These are phyloP conservation scores for Proctacanthus coquilletti DNA, from an alignment of 1,140 invertebrate species.

Conservation along the genomic window DNA sequence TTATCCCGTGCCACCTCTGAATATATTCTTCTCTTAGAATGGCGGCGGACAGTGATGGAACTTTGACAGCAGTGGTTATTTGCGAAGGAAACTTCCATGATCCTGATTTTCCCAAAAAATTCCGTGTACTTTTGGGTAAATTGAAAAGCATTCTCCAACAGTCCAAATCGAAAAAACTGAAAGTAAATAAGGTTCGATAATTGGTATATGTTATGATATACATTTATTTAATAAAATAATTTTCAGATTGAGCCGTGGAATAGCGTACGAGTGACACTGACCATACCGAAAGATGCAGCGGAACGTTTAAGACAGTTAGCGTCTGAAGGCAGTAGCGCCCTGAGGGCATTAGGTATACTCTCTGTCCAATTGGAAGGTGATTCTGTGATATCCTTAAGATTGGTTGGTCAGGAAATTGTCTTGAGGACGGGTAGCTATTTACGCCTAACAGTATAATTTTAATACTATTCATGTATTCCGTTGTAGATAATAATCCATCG, in stretches of 20 bases:
- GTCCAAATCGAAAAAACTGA: constrained; percentile 5
- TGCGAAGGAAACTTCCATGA: constrained; percentile 7
- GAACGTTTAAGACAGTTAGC: constrained; percentile 75
- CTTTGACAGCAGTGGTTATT: constrained; percentile 8
- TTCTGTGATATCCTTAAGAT: constrained; percentile 80
- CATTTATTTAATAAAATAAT: not conserved
- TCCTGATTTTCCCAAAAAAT: constrained; percentile 8
- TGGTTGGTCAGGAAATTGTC: constrained; percentile 61
- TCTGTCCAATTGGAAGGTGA: constrained; percentile 93
- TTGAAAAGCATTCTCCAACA: constrained; percentile 6
- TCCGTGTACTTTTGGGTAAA: constrained; percentile 3
- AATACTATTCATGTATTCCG: not conserved
- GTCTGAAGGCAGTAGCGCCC: constrained; percentile 68
- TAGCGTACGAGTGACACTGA: constrained; percentile 91
- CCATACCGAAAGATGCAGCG: constrained; percentile 88
- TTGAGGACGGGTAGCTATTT: constrained; percentile 39
- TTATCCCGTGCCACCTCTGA: too few relatives aligned
- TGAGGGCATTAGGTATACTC: constrained; percentile 82
- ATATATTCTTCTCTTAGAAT: constrained; percentile 4
- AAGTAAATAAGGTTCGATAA: constrained; percentile 10
- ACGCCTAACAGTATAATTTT: constrained; percentile 13
- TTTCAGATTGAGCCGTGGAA: constrained; percentile 92
- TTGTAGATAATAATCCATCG: constrained; percentile 4
- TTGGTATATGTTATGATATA: not conserved
- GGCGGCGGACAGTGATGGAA: constrained; percentile 9